Base-by-base conservation (phyloP, 1,140 invertebrate species). In the Drosophila watanabei region DNA sequence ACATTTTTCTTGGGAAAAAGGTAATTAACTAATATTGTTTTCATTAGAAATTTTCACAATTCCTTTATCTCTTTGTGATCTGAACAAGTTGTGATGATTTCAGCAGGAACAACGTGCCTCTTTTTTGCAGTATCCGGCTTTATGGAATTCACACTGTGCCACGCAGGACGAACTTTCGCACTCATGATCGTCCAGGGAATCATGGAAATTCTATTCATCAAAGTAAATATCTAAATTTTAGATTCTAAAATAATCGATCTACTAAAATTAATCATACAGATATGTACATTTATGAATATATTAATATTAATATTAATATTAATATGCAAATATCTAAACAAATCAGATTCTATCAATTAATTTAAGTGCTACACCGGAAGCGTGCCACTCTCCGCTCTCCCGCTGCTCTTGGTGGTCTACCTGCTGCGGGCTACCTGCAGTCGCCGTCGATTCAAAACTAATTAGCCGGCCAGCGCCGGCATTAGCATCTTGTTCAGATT, bases 361-460 rank as follows among this genome's bases (percentile, higher is more conserved):
- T 41, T 78, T 52, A 58, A 71, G 37, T 52, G 48, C 4, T 10
- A 33, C 54, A 79, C 68, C 80, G 61, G 71, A 81, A 79, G 68
- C 64, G 49, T 69, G 57, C 35, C 48, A 45, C 28, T 62, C 46
- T 61, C 41, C 6, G 58, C 49, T 82, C 28, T 28, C 59, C 37
- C 64, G 41, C 51, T 56, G 48, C 13, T 68, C 28, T 20, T 51
- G 18, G 28, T 35, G 10, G 24, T 48, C 46, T 78, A 77, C 65
- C 78, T 66, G 46, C 46, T 69, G 73, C 39, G 51, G n/a, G n/a
- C 43, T 86, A 88, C 80, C 73, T 82, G 84, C 41, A 43, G 59
- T 45, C 60, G 56, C 59, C 60, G 63, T 57, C 66, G 54, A 90
- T 89, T 90, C 63, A 45, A 73, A 90, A 85, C 82, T 90, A 89